Evolutionary conservation across 2,113 vertebrate species (phyloP).

Genomic region (Passer domesticus): DNA sequence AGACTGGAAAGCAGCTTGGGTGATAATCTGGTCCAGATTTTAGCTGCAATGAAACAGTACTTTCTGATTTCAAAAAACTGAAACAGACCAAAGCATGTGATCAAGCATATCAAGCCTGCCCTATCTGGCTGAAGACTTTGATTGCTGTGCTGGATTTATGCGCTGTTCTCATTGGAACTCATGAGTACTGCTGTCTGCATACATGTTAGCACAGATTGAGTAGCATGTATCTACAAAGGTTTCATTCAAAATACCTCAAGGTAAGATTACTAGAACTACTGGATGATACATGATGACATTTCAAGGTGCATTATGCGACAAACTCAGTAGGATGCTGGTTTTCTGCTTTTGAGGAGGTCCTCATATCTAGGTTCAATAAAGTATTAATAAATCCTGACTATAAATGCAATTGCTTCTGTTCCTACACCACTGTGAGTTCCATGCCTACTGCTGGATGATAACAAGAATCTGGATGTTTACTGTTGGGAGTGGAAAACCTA

Average conservation of each 20-base stretch:
- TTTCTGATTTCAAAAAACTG: not conserved
- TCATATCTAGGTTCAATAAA: not conserved
- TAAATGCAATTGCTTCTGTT: not conserved
- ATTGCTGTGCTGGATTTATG: not conserved
- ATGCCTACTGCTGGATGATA: not conserved
- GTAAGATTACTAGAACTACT: not conserved
- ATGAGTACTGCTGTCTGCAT: not conserved
- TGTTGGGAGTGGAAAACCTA: not conserved
- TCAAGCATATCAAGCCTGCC: not conserved
- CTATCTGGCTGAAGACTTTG: not conserved
- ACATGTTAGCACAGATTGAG: not conserved
- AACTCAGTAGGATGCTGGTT: not conserved
- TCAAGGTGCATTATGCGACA: not conserved
- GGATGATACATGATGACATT: not conserved
- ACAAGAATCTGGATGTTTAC: not conserved
- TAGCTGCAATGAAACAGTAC: not conserved
- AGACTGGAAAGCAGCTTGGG: no score
- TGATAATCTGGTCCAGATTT: not conserved
- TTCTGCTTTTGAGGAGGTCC: not conserved
- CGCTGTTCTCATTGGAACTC: not conserved
- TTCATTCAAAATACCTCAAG: not conserved
- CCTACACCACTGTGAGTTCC: not conserved
- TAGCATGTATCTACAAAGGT: not conserved
- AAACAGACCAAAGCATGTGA: not conserved
- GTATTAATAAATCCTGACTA: not conserved